Percentiles rank a stretch among this genome's conserved stretches.
phyloP scores from a whole-genome alignment of 2,888 invertebrate species.

The Lottia scabra region DNA sequence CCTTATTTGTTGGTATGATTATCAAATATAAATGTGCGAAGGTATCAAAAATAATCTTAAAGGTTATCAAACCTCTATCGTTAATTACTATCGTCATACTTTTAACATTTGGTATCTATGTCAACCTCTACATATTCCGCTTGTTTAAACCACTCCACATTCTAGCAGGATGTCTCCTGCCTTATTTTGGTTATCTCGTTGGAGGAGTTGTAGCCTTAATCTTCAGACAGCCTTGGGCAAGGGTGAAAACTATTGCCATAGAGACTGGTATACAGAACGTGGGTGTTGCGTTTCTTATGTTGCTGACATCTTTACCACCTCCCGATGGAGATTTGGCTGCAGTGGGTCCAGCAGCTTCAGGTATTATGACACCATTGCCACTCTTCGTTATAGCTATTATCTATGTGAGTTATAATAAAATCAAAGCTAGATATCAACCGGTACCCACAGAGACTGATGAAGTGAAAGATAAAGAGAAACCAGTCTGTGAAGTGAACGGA shows the following conservation, averaged over 20 bases:
- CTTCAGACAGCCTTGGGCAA: constrained; percentile 48
- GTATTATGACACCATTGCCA: constrained; percentile 93
- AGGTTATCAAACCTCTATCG: constrained; percentile 86
- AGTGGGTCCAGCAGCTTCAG: constrained; percentile 71
- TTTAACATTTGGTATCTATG: constrained; percentile 85
- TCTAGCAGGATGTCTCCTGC: constrained; percentile 57
- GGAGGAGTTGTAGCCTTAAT: constrained; percentile 54
- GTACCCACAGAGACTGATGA: not conserved
- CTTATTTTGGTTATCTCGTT: constrained; percentile 61
- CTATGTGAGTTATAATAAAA: constrained; percentile 44
- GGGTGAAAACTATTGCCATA: constrained; percentile 81
- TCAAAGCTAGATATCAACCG: not conserved
- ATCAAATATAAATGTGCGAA: constrained; percentile 73
- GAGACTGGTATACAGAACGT: constrained; percentile 91
- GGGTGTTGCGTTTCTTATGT: constrained; percentile 88
- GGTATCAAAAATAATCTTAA: constrained; percentile 73
- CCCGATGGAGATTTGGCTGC: constrained; percentile 91
- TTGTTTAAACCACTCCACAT: constrained; percentile 77
- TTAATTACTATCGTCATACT: constrained; percentile 84
- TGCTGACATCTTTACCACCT: constrained; percentile 83
- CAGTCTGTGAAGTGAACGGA: not conserved
- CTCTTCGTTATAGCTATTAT: constrained; percentile 71
- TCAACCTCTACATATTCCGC: constrained; percentile 90
- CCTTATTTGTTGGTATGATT: constrained; percentile 72
- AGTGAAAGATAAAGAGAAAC: not conserved